Evolutionary conservation across 2,888 invertebrate genomes (phyloP).

Genomic region (Ephialtes manifestator): DNA sequence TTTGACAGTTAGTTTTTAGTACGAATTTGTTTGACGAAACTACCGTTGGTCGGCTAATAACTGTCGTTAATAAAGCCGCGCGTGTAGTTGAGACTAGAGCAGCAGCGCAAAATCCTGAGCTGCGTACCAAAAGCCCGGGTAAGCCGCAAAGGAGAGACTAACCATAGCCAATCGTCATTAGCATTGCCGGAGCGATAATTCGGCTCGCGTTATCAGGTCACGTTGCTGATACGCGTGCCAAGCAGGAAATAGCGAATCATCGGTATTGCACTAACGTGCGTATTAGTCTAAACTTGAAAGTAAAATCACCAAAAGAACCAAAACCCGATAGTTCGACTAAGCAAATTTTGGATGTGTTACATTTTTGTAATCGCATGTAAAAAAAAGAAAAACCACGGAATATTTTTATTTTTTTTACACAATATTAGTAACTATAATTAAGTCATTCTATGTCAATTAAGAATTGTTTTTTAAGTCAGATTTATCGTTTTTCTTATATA

Average conservation of each 20-base stretch:
- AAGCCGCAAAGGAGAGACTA: not conserved
- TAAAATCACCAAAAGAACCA: not conserved
- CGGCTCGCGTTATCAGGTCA: slow-evolving; percentile 46
- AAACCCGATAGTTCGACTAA: too few species aligned
- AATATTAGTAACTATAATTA: too few species aligned
- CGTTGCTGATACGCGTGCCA: slow-evolving; percentile 55
- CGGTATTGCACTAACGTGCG: not conserved
- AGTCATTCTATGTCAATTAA: too few species aligned
- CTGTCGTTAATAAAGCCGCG: not conserved
- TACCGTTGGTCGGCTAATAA: not conserved
- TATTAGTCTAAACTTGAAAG: not conserved
- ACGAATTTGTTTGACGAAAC: not conserved
- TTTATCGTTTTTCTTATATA: too few species aligned
- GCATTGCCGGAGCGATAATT: slow-evolving; percentile 41
- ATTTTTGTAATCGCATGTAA: too few species aligned
- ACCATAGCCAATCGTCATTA: slow-evolving; percentile 10
- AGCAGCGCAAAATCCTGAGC: not conserved
- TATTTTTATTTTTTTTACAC: too few species aligned
- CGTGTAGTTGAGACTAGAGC: not conserved
- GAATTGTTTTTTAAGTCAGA: too few species aligned
- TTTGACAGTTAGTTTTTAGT: not conserved
- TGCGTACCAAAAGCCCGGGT: not conserved
- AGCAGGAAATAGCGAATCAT: slow-evolving; percentile 34
- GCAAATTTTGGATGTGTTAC: too few species aligned
- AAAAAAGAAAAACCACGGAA: too few species aligned